phyloP scores from a whole-genome alignment of 37 sponge, comb jelly and placozoan genomes.

The Spongilla lacustris region DNA sequence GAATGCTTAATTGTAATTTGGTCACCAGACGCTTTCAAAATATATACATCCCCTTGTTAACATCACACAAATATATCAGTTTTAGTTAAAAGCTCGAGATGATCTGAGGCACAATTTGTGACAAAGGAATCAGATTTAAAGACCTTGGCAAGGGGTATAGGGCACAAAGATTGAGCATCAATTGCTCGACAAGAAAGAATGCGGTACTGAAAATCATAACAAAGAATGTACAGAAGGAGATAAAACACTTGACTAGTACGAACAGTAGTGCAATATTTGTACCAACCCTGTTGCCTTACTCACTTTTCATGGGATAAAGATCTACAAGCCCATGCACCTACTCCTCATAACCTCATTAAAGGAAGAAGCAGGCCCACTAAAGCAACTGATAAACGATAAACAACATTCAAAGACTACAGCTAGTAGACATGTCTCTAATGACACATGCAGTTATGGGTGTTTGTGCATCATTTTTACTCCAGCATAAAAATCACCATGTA shows the following conservation, averaged over 20 bases:
- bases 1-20: no score
- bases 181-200: background rate
- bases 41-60: background rate
- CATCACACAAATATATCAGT: background rate
- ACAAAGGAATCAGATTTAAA: background rate
- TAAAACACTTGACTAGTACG: background rate
- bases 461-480: background rate
- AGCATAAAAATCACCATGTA: background rate
- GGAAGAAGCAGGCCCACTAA: background rate
- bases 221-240: conserved; percentile 9
- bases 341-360: background rate
- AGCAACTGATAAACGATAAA: background rate
- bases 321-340: background rate
- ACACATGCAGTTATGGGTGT: background rate
- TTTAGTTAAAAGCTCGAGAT: background rate
- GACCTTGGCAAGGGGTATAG: conserved; percentile 2
- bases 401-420: background rate
- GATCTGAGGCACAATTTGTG: background rate
- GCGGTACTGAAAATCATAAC: background rate
- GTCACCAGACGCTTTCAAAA: no score
- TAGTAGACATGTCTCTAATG: background rate
- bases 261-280: background rate
- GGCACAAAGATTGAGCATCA: background rate
- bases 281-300: background rate
- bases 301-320: background rate